Evolutionary conservation across 2,797 vertebrate species (phyloP), one percentile per base, ranked within the genome.

Genomic region (Enteromius radiatus): DNA sequence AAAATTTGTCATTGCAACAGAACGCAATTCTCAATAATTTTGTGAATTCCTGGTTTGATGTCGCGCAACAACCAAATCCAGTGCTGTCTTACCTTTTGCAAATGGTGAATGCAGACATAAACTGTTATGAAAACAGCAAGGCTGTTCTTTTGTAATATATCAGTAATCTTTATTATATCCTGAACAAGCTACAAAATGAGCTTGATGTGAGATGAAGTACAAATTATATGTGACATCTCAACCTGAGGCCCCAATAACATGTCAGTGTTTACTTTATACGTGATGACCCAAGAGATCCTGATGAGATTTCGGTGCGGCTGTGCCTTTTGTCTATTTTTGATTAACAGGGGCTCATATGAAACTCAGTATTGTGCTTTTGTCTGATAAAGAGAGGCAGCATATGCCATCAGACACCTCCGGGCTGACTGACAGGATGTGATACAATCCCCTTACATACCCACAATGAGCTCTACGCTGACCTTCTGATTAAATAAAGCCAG

Each of bases 401-500:
- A 65, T 71, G 76, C 36, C 36, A 69, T 45, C 56, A 65, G 65
- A 33, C 61, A 33, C 63, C 67, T 78, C 47, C 63, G 19, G 81
- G 81, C 83, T 84, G 82, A 84, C 84, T 82, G 82, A 59, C 70
- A 67, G 65, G 26, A 63, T 21, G 71, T 68, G 71, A 76, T 64
- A 82, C 14, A 84, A 36, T 80, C 49, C 41, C 15, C 54, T 14
- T 31, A 7, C 52, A 73, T 41, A 38, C 41, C 61, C 73, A 85
- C 56, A 23, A 82, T 74, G 76, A 81, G 85, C 84, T 85, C 87
- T 88, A 77, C 69, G 73, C 86, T 81, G 85, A 88, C 85, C 84
- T 61, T 84, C 81, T 88, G 87, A 91, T 90, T 88, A 84, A 92
- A 90, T 86, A 88, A 86, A 88, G 67, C 67, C 47, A 86, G 82